These are phyloP conservation scores for Amyelois transitella DNA, from an alignment of 1,140 invertebrate genomes.

Conservation along the genomic window DNA sequence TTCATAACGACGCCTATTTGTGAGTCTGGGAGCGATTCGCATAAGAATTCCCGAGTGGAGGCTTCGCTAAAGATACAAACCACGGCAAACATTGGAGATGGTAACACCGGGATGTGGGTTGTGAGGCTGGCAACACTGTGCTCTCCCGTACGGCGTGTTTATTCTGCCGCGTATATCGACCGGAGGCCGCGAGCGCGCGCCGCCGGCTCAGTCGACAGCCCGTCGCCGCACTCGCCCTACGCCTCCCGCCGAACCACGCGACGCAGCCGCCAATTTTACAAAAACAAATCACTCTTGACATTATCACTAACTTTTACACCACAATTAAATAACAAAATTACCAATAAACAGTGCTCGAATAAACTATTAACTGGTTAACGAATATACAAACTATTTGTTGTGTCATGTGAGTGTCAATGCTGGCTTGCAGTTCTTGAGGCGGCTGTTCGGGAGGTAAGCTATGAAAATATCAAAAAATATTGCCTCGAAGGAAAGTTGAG, in stretches of 20 bases:
- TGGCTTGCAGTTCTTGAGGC: constrained; percentile 43
- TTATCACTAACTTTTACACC: not conserved
- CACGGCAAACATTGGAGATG: constrained; percentile 37
- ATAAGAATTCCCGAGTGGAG: constrained; percentile 23
- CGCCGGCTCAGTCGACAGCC: constrained; percentile 47
- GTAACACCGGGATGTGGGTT: constrained; percentile 29
- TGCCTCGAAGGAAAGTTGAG: not conserved
- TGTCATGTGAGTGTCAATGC: constrained; percentile 49
- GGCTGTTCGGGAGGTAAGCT: constrained; percentile 57
- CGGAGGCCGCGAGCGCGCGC: constrained; percentile 49
- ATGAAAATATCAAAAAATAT: constrained; percentile 1
- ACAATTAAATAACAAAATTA: constrained; percentile 6
- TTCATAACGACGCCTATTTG: constrained; percentile 16
- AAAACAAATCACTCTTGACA: constrained; percentile 41
- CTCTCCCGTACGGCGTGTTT: constrained; percentile 63
- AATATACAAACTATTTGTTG: constrained; percentile 30
- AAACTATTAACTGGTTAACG: not conserved
- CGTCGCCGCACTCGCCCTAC: constrained; percentile 29
- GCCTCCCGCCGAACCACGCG: constrained; percentile 27
- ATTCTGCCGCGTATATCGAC: constrained; percentile 71
- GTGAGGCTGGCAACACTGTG: constrained; percentile 44
- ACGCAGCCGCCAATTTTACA: constrained; percentile 42
- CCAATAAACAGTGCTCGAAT: not conserved
- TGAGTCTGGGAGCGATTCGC: constrained; percentile 12
- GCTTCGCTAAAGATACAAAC: constrained; percentile 33